Evolutionary conservation across 2,113 vertebrate genomes (phyloP).

Genomic region (Cavia aperea): DNA sequence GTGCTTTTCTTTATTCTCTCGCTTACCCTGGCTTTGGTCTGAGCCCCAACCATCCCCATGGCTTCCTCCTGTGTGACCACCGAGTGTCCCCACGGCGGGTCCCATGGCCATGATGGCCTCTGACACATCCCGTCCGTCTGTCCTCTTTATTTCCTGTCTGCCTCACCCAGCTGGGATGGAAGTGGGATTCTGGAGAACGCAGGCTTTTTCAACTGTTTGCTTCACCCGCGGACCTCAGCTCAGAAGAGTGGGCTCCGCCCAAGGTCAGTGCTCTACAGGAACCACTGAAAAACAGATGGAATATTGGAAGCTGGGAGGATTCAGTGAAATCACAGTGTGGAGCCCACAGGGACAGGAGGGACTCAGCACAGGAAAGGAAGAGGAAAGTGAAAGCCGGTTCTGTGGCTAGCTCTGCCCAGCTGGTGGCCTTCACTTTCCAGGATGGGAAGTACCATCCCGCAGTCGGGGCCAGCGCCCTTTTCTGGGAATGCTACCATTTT

Average conservation of each 20-base stretch:
- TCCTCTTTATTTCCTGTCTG: neutral
- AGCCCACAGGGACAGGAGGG: neutral
- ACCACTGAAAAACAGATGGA: neutral
- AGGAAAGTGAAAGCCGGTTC: neutral
- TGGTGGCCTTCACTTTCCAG: too few species aligned
- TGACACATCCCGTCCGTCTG: neutral
- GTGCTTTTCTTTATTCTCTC: neutral
- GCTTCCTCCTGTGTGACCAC: neutral
- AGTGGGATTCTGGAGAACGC: neutral
- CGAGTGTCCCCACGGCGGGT: neutral
- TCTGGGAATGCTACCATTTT: neutral
- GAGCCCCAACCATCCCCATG: neutral
- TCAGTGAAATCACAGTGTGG: neutral
- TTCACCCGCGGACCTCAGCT: neutral
- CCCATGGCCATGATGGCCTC: neutral
- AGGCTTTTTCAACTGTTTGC: neutral
- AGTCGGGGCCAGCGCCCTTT: neutral
- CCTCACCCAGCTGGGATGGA: neutral
- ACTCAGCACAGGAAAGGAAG: neutral
- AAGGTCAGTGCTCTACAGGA: neutral
- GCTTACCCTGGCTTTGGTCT: neutral
- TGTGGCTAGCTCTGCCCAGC: neutral
- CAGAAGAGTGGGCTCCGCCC: neutral
- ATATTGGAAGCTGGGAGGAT: neutral
- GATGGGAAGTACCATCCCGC: neutral